phyloP scores from a whole-genome alignment of 1,140 invertebrate species.

The Brachionus sp. region DNA sequence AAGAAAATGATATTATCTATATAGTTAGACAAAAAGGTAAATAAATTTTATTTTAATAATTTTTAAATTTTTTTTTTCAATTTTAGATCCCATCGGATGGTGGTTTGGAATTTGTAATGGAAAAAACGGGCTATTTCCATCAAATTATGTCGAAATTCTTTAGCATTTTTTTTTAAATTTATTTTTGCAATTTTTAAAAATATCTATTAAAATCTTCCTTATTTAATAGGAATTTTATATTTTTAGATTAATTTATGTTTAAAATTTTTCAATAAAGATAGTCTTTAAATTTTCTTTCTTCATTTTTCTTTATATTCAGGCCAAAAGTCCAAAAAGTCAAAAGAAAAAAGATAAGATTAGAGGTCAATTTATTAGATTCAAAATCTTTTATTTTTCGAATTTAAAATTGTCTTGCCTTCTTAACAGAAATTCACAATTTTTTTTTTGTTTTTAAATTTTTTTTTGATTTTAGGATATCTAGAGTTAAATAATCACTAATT shows the following conservation, averaged over 20 bases:
- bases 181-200: not conserved
- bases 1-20: constrained; percentile 86
- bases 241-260: not conserved
- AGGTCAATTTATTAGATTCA: not conserved
- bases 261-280: not conserved
- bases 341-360: too few relatives aligned
- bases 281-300: too few relatives aligned
- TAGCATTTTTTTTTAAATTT: not conserved
- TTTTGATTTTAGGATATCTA: too few relatives aligned
- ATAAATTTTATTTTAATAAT: not conserved
- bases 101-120: constrained; percentile 83
- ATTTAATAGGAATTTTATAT: not conserved
- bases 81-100: constrained; percentile 74
- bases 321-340: too few relatives aligned
- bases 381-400: not conserved
- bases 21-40: constrained; percentile 62
- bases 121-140: constrained; percentile 81
- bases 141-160: constrained; percentile 81
- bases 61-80: not conserved
- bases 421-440: too few relatives aligned
- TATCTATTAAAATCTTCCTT: not conserved
- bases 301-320: too few relatives aligned
- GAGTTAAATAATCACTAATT: too few relatives aligned
- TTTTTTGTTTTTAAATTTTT: too few relatives aligned
- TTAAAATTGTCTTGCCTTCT: not conserved